These are phyloP conservation scores for Spisula solida DNA, from an alignment of 2,888 invertebrate genomes.

Conservation along the genomic window DNA sequence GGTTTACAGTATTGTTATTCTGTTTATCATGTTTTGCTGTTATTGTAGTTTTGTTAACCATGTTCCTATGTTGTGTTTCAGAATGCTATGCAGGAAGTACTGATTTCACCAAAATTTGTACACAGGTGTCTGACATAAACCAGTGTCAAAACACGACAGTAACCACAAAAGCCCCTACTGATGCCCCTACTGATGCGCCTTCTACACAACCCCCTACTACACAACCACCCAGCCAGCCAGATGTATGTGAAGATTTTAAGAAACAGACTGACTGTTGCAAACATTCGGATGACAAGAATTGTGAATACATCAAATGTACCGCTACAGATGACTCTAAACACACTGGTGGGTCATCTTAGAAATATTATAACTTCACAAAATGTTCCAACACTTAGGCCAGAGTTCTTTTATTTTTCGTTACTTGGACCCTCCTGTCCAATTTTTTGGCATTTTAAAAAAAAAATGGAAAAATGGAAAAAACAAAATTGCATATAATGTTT, in stretches of 20 bases:
- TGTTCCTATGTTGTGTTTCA: background rate
- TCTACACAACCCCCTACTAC: background rate
- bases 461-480: too few species aligned
- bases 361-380: too few species aligned
- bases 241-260: background rate
- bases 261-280: background rate
- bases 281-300: background rate
- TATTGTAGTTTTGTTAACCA: too few species aligned
- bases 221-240: background rate
- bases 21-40: too few species aligned
- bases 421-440: too few species aligned
- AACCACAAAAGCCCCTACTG: background rate
- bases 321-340: background rate
- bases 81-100: background rate
- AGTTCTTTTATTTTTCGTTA: too few species aligned
- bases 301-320: background rate
- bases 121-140: background rate
- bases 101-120: background rate
- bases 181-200: background rate
- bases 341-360: background rate
- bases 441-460: too few species aligned
- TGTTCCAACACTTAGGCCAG: too few species aligned
- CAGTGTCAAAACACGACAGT: background rate
- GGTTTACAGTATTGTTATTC: too few species aligned
- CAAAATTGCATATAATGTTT: too few species aligned